Conservation (phyloP, 2,888 invertebrate species). For the Lepidonotus clava region DNA sequence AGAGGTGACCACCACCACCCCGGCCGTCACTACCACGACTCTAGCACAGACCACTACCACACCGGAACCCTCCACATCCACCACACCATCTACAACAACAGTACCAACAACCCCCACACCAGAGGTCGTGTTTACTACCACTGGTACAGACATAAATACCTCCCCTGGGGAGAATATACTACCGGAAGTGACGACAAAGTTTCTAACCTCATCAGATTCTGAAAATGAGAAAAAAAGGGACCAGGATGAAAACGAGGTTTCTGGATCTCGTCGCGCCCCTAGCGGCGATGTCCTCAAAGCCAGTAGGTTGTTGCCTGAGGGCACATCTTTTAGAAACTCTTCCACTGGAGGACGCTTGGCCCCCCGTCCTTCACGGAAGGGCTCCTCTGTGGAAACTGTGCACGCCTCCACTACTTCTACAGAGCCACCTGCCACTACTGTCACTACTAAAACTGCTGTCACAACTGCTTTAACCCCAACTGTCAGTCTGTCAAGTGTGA, state of each 20-base stretch:
- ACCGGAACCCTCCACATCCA: not conserved
- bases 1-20: slow-evolving; percentile 4
- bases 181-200: too few species aligned
- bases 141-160: too few species aligned
- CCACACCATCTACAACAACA: not conserved
- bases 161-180: too few species aligned
- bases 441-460: not conserved
- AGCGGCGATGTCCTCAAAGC: not conserved
- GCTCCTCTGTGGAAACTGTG: slow-evolving; percentile 15
- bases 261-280: not conserved
- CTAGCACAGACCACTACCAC: not conserved
- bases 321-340: not conserved
- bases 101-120: not conserved
- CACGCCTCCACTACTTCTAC: not conserved
- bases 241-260: not conserved
- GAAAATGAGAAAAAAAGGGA: too few species aligned
- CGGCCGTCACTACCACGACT: not conserved
- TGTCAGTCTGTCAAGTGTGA: not conserved
- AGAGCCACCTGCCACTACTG: not conserved
- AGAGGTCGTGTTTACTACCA: not conserved
- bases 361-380: not conserved
- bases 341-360: not conserved
- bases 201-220: too few species aligned
- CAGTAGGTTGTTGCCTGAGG: slow-evolving; percentile 27
- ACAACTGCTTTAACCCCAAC: not conserved